Evolutionary conservation across 2,888 invertebrate genomes (phyloP).

Genomic region (Diogma glabrata): DNA sequence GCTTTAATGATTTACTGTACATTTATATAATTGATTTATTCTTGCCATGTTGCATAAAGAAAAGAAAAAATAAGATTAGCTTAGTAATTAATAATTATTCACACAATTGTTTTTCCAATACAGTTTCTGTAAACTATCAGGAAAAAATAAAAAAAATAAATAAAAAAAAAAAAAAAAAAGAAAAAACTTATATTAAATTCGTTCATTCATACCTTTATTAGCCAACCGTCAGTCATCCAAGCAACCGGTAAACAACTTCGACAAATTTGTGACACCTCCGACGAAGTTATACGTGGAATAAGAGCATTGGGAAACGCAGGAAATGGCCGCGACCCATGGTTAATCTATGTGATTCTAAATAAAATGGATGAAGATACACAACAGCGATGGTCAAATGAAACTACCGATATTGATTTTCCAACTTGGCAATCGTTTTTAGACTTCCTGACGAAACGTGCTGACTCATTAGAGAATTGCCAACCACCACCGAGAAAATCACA

Average conservation of each 20-base stretch:
- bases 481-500: neutral
- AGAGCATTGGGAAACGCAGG: neutral
- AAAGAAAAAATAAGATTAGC: too few relatives aligned
- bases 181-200: neutral
- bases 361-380: neutral
- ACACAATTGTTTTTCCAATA: too few relatives aligned
- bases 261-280: neutral
- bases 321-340: too few relatives aligned
- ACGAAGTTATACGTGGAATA: neutral
- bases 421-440: neutral
- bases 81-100: too few relatives aligned
- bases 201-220: neutral
- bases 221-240: neutral
- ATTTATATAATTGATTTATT: too few relatives aligned
- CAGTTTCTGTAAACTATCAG: too few relatives aligned
- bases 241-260: neutral
- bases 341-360: neutral
- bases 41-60: too few relatives aligned
- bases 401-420: neutral
- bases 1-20: too few relatives aligned
- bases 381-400: neutral
- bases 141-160: too few relatives aligned
- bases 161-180: neutral
- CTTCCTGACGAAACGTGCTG: neutral
- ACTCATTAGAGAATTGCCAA: constrained; percentile 1